Percentiles rank a stretch among this genome's conserved stretches.
Conservation (phyloP, 2,113 vertebrate species). For the Sylvilagus bachmani region DNA sequence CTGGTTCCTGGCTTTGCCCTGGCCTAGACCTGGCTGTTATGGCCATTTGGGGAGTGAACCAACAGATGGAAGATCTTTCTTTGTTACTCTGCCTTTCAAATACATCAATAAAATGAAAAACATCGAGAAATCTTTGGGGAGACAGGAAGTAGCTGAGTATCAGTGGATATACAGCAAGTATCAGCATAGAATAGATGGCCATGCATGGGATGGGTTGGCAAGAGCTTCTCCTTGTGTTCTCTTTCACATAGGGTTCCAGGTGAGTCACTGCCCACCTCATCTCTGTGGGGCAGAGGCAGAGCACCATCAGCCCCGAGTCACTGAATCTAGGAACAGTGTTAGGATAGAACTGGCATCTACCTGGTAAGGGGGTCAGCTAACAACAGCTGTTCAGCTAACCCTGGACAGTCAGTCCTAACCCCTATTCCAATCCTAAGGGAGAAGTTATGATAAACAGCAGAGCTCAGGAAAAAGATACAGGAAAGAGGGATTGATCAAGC, state of each 20-base stretch:
- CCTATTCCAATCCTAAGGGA: neutral
- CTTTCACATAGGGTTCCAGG: neutral
- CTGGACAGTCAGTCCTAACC: neutral
- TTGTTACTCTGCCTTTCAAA: no score
- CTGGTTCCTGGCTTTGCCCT: no score
- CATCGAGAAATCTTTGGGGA: neutral
- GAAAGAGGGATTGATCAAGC: neutral
- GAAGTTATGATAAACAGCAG: slow-evolving; percentile 13
- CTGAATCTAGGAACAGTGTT: neutral
- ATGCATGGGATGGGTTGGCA: neutral
- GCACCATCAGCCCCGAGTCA: neutral
- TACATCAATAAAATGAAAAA: no score
- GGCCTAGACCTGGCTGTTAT: no score
- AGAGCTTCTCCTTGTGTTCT: neutral
- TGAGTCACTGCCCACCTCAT: neutral
- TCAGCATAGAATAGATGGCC: neutral
- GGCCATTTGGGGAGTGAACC: no score
- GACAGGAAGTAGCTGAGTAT: neutral
- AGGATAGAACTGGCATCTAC: neutral
- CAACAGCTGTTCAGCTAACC: no score
- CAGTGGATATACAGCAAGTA: neutral
- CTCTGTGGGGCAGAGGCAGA: neutral
- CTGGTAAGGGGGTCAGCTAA: neutral
- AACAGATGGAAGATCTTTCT: no score
- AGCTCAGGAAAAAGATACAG: slow-evolving; percentile 2